Evolutionary conservation across 2,888 invertebrate species (phyloP).

Genomic region (Agrochola litura): DNA sequence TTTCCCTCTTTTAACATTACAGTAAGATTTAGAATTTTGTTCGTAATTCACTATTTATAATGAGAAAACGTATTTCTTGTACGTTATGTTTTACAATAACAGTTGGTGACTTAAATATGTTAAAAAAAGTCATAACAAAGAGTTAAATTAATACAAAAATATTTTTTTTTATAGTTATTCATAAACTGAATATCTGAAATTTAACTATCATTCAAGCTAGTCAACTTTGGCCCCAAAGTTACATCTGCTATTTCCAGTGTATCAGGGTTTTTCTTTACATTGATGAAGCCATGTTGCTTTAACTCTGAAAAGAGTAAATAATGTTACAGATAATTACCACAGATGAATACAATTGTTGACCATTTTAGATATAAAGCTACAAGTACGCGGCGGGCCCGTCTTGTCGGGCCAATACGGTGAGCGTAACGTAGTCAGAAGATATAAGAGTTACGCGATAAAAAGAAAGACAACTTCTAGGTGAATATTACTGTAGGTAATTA

Average conservation of each 20-base stretch:
- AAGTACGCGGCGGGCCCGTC: no score
- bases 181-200: slow-evolving; percentile 5
- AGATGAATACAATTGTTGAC: no score
- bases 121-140: slow-evolving; percentile 35
- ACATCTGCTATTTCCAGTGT: slow-evolving; percentile 80
- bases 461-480: no score
- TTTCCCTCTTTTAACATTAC: background rate
- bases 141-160: slow-evolving; percentile 42
- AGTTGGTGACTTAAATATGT: background rate
- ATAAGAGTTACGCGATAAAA: no score
- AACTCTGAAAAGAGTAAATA: slow-evolving; percentile 75
- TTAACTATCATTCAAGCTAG: slow-evolving; percentile 47
- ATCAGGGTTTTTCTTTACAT: slow-evolving; percentile 74
- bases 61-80: background rate
- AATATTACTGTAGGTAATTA: no score
- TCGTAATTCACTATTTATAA: background rate
- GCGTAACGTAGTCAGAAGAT: no score
- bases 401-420: no score
- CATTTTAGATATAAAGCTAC: no score
- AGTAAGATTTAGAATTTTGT: background rate
- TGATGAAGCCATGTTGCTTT: slow-evolving; percentile 81
- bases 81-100: background rate
- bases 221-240: slow-evolving; percentile 74
- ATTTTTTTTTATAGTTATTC: background rate
- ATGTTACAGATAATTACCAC: background rate